phyloP scores from a whole-genome alignment of 2,113 vertebrate genomes.

The Etheostoma cragini region DNA sequence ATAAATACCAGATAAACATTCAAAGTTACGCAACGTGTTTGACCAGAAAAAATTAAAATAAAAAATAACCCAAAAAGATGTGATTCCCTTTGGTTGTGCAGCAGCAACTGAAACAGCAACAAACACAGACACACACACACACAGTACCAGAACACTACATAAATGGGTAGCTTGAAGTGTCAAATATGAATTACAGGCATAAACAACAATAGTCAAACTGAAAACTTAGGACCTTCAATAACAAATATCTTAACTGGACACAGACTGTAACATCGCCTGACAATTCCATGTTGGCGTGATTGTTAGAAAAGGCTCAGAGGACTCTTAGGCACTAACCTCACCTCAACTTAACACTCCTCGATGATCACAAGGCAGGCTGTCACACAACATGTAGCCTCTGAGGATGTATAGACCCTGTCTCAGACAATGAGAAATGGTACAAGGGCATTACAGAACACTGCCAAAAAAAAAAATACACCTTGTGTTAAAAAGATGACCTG shows the following conservation, averaged over 20 bases:
- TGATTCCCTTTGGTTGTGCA: slow-evolving; percentile 56
- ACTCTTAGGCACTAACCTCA: slow-evolving; percentile 22
- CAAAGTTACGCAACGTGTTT: slow-evolving; percentile 8
- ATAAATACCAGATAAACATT: slow-evolving; percentile 50
- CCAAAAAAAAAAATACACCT: slow-evolving; percentile 20
- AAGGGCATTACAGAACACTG: slow-evolving; percentile 36
- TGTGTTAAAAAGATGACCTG: slow-evolving; percentile 31
- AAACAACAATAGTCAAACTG: slow-evolving; percentile 10
- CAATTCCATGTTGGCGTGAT: slow-evolving; percentile 40
- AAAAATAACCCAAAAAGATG: neutral
- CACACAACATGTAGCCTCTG: slow-evolving; percentile 16
- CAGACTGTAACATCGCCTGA: neutral
- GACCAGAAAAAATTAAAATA: neutral
- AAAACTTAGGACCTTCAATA: neutral
- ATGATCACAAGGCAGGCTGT: slow-evolving; percentile 48
- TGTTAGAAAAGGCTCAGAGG: slow-evolving; percentile 50
- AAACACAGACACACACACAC: neutral
- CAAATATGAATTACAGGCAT: slow-evolving; percentile 14
- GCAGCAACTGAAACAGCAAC: slow-evolving; percentile 31
- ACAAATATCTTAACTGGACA: slow-evolving; percentile 22
- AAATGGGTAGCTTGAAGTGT: slow-evolving; percentile 6
- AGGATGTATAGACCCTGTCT: slow-evolving; percentile 42
- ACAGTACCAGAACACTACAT: slow-evolving; percentile 12
- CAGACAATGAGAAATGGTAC: slow-evolving; percentile 19
- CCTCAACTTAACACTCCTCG: slow-evolving; percentile 26